A percentile compares a stretch with the other conserved stretches of the same genome.
phyloP scores from a whole-genome alignment of 2,888 invertebrate genomes.

The Ormia ochracea region DNA sequence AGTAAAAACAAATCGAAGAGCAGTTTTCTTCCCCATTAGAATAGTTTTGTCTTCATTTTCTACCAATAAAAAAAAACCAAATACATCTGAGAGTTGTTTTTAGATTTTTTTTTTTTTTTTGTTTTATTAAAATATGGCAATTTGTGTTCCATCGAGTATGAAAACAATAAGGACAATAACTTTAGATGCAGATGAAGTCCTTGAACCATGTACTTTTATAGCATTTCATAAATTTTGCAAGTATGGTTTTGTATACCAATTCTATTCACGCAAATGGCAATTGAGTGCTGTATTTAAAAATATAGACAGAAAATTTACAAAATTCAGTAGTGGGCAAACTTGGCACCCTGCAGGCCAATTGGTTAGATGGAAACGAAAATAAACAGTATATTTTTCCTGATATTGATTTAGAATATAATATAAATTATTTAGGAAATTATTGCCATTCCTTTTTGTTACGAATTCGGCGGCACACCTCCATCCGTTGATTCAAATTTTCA shows the following conservation, averaged over 20 bases:
- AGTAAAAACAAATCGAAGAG: constrained; percentile 1
- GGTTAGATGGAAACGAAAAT: no score
- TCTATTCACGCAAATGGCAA: constrained; percentile 6
- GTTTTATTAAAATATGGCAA: constrained; percentile 14
- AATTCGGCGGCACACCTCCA: no score
- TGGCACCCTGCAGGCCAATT: not conserved
- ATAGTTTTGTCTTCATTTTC: not conserved
- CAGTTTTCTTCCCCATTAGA: not conserved
- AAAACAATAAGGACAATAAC: constrained; percentile 1
- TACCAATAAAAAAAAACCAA: no score
- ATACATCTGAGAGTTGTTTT: not conserved
- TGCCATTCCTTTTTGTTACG: no score
- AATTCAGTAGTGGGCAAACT: not conserved
- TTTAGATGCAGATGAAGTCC: constrained; percentile 13
- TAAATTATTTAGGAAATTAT: no score
- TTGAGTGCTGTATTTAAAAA: constrained; percentile 2
- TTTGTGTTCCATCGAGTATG: constrained; percentile 6
- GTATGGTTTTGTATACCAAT: not conserved
- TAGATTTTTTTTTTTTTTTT: not conserved
- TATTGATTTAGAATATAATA: no score
- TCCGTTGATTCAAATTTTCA: no score
- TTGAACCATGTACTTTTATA: constrained; percentile 13
- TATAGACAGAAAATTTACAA: not conserved
- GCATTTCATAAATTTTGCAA: constrained; percentile 3
- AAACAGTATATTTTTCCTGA: no score